Percentiles rank a stretch among this genome's conserved stretches.
phyloP scores from a whole-genome alignment of 2,797 vertebrate genomes.

The Petrocephalus sullivani region DNA sequence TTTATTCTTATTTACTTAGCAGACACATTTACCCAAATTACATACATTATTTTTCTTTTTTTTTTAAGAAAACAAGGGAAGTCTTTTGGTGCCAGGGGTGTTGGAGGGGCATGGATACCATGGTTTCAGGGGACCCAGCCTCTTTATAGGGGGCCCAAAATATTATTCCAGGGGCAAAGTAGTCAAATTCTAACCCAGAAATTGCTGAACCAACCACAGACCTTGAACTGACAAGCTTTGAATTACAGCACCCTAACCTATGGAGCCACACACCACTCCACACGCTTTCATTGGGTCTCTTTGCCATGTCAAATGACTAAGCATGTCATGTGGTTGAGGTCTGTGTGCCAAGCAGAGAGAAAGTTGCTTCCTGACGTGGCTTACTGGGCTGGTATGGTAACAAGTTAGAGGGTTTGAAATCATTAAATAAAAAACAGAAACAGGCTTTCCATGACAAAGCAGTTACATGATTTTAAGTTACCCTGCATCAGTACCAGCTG shows the following conservation, averaged over 20 bases:
- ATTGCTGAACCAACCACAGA: background rate
- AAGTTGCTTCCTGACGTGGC: background rate
- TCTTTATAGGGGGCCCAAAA: background rate
- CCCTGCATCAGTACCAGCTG: constrained; percentile 14
- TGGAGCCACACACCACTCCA: background rate
- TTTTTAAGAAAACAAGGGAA: background rate
- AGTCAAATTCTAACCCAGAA: background rate
- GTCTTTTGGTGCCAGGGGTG: background rate
- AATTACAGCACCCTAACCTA: background rate
- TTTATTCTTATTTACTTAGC: background rate
- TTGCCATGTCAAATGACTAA: background rate
- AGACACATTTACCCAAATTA: background rate
- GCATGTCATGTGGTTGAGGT: background rate
- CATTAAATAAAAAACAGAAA: background rate
- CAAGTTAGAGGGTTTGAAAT: background rate
- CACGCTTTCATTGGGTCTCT: background rate
- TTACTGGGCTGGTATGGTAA: background rate
- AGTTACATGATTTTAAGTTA: constrained; percentile 9
- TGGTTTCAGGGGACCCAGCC: background rate
- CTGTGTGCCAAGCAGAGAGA: background rate
- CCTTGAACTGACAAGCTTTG: background rate
- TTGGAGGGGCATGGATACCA: background rate
- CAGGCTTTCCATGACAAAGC: constrained; percentile 1
- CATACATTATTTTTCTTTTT: background rate
- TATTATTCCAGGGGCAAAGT: background rate